Evolutionary conservation across 2,113 vertebrate genomes (phyloP), one percentile per base, ranked within the genome.

Genomic region (Lepisosteus oculatus): DNA sequence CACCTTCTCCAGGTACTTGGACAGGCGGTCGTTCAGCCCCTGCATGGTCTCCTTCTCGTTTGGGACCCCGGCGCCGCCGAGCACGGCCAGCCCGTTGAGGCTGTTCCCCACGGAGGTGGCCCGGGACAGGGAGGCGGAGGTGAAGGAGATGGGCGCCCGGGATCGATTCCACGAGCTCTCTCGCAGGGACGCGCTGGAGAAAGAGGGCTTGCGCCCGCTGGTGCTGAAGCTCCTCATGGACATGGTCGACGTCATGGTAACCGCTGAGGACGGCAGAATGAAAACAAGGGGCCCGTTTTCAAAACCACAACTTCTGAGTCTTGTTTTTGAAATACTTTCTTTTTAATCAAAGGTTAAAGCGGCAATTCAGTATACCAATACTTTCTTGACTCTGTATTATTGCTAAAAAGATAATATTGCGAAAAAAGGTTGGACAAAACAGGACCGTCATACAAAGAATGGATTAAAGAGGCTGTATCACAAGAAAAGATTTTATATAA

Each of bases 1-100:
- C 55, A 93, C 92, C 73, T 88, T 88, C 14, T 90, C 86, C 83
- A 93, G 42, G 78, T 93, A 93, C 3, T 13, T 80, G 3, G 90
- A 85, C 85, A 93, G 86, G 9, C 90, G 92, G 0, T 91, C 86
- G 0, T 93, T 93, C 43, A 93, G 85, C 67, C 88, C 76, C 78
- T 91, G 91, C 92, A 93, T 92, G 71, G 92, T 92, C 74, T 85
- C 0, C 85, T 93, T 93, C 71, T 92, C 91, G 0, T 92, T 92
- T 1, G 47, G 5, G 5, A 9, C 47, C 47, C 9, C 9, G 47
- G 5, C 9, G 47, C 47, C 47, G 9, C 9, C 9, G 47, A 51
- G 47, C 0, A 67, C 44, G 1, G 68, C 64, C 3, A 86, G 61
- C 56, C 86, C 61, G 77, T 91, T 89, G 74, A 92, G 84, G 55